phyloP scores from a whole-genome alignment of 2,797 vertebrate species.

The Argentina silus region DNA sequence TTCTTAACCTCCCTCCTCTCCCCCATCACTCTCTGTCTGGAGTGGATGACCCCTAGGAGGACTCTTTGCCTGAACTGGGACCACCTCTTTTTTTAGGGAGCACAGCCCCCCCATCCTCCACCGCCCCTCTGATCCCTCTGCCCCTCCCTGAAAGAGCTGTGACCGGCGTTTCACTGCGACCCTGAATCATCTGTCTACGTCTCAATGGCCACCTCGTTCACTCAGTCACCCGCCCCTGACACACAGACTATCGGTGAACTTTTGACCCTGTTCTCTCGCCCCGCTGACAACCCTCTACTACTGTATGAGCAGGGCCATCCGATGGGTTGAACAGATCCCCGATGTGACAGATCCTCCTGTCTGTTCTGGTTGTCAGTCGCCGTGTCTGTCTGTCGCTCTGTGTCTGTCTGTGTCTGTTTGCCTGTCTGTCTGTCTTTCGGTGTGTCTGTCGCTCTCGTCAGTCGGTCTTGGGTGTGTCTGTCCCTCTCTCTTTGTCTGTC shows the following conservation, averaged over 20 bases:
- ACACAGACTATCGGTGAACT: slow-evolving; percentile 61
- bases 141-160: slow-evolving; percentile 46
- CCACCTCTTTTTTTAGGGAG: not conserved
- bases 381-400: slow-evolving; percentile 24
- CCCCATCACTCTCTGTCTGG: slow-evolving; percentile 27
- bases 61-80: slow-evolving; percentile 24
- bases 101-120: too few relatives aligned
- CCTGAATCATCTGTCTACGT: slow-evolving; percentile 57
- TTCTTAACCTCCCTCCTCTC: slow-evolving; percentile 43
- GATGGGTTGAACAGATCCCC: too few relatives aligned
- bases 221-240: slow-evolving; percentile 27
- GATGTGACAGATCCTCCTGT: not conserved
- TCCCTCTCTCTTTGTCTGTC: not conserved
- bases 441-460: too few relatives aligned
- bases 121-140: not conserved
- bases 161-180: slow-evolving; percentile 50
- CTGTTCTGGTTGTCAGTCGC: slow-evolving; percentile 18
- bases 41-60: slow-evolving; percentile 31
- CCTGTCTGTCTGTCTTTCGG: slow-evolving; percentile 2
- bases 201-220: slow-evolving; percentile 44
- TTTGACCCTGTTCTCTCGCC: slow-evolving; percentile 64
- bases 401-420: slow-evolving; percentile 42
- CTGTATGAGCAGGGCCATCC: not conserved
- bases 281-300: slow-evolving; percentile 43
- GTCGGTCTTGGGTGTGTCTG: too few relatives aligned